A percentile compares a stretch with the other conserved stretches of the same genome.
Conservation (phyloP, 2,888 invertebrate species). For the Pachydiplax longipennis region DNA sequence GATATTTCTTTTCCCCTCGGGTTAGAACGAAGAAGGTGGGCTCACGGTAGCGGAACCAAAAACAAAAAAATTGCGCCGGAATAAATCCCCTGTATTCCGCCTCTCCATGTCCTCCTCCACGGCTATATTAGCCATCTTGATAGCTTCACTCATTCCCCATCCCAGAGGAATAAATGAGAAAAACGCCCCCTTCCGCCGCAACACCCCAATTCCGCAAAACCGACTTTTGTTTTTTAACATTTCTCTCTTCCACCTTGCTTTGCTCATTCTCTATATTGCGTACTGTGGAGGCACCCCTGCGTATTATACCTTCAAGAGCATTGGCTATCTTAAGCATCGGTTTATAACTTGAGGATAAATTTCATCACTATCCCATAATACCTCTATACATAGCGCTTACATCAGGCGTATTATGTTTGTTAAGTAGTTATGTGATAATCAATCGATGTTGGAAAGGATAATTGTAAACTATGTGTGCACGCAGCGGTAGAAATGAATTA, state of each 20-base stretch:
- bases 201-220: background rate
- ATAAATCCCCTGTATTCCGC: conserved; percentile 3
- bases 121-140: conserved; percentile 1
- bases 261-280: background rate
- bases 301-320: no score
- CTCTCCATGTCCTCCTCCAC: background rate
- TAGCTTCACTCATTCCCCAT: conserved; percentile 5
- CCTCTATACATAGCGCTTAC: no score
- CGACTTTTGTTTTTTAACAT: background rate
- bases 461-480: no score
- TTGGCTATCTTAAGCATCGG: no score
- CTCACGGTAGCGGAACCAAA: background rate
- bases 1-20: background rate
- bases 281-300: no score
- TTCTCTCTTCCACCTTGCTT: background rate
- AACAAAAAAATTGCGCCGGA: background rate
- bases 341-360: no score
- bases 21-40: background rate
- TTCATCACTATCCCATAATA: no score
- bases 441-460: no score
- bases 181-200: background rate
- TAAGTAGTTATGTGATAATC: no score
- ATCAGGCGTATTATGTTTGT: no score
- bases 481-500: no score
- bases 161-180: background rate